These are phyloP conservation scores for Drosophila sulfurigaster DNA, from an alignment of 1,140 invertebrate species.

Conservation along the genomic window DNA sequence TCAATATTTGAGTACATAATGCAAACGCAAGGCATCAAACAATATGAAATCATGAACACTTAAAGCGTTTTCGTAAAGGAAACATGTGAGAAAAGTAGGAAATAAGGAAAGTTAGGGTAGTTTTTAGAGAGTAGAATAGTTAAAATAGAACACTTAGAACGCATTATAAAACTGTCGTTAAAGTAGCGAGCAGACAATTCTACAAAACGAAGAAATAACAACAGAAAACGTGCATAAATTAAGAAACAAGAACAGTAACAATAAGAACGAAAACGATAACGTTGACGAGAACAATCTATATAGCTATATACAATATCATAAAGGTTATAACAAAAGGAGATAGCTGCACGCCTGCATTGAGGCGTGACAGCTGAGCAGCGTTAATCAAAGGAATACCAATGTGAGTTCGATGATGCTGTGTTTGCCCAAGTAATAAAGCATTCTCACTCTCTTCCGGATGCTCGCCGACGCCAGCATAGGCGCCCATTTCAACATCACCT, in stretches of 20 bases:
- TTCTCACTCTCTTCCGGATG: constrained; percentile 85
- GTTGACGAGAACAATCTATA: constrained; percentile 23
- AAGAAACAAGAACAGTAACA: constrained; percentile 13
- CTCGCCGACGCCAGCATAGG: constrained; percentile 81
- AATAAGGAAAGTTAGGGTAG: constrained; percentile 32
- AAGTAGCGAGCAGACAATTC: background rate
- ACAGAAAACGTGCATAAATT: constrained; percentile 45
- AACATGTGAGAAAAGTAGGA: constrained; percentile 7
- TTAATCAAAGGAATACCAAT: constrained; percentile 85
- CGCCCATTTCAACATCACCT: constrained; percentile 82
- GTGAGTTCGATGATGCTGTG: constrained; percentile 85
- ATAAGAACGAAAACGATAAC: constrained; percentile 11
- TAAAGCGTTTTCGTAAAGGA: constrained; percentile 59
- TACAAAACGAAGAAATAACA: constrained; percentile 8
- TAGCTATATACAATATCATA: constrained; percentile 67
- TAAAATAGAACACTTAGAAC: constrained; percentile 9
- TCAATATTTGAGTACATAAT: constrained; percentile 63
- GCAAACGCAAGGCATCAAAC: constrained; percentile 73
- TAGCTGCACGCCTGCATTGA: constrained; percentile 35
- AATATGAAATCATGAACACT: constrained; percentile 73
- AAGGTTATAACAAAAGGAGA: constrained; percentile 66
- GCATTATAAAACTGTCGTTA: constrained; percentile 1
- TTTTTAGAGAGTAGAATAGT: constrained; percentile 6
- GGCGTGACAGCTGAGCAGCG: constrained; percentile 57
- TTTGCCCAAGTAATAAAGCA: constrained; percentile 85